Conservation (phyloP, 2,888 invertebrate species). For the Quadriops clusia region DNA sequence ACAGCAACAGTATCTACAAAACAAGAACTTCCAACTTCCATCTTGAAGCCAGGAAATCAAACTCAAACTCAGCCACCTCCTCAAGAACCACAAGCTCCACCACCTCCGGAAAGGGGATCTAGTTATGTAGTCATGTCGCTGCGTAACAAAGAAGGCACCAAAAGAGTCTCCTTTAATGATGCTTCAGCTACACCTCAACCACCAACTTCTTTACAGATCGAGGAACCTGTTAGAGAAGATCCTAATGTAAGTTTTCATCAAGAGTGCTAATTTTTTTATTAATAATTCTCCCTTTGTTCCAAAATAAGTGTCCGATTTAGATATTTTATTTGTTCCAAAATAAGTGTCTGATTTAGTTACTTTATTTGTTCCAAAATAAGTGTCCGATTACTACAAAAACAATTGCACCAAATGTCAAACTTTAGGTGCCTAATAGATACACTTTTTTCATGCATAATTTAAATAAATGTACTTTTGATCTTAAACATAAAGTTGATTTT, state of each 20-base stretch:
- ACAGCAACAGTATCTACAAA: conserved; percentile 29
- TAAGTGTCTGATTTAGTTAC: no score
- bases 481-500: no score
- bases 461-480: no score
- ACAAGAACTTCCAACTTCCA: conserved; percentile 31
- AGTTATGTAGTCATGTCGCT: conserved; percentile 77
- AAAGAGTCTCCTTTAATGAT: conserved; percentile 35
- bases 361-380: no score
- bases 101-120: conserved; percentile 79
- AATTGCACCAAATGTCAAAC: no score
- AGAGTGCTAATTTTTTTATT: no score
- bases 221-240: conserved; percentile 48
- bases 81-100: conserved; percentile 41
- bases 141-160: conserved; percentile 34
- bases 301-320: no score
- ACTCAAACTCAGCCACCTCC: conserved; percentile 10
- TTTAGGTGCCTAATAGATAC: no score
- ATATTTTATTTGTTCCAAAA: no score
- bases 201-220: conserved; percentile 17
- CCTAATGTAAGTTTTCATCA: conserved; percentile 55
- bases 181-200: conserved; percentile 30
- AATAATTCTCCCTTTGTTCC: no score
- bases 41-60: conserved; percentile 32
- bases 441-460: no score
- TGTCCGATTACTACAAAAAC: no score